phyloP scores from a whole-genome alignment of 2,888 invertebrate genomes.

The Cephus spinipes region DNA sequence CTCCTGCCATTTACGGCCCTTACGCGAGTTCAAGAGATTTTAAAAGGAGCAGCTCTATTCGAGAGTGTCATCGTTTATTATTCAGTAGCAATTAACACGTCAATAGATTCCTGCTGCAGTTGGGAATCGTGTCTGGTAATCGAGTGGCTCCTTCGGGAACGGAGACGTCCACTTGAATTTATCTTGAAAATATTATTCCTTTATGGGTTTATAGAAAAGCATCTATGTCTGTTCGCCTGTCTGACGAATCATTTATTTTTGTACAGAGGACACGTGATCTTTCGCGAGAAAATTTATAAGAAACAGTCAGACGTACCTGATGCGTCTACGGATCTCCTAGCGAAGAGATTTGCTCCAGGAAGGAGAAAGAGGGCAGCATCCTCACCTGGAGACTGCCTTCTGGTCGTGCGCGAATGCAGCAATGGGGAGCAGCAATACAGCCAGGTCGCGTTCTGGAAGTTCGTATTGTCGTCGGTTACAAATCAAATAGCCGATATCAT shows the following conservation, averaged over 20 bases:
- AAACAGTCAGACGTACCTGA: background rate
- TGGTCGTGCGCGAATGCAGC: background rate
- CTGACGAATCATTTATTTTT: background rate
- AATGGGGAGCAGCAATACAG: background rate
- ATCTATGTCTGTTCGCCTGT: background rate
- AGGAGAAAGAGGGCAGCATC: background rate
- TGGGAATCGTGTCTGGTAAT: slow-evolving; percentile 24
- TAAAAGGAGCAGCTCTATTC: slow-evolving; percentile 51
- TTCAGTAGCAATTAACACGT: slow-evolving; percentile 61
- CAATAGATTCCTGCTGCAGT: slow-evolving; percentile 57
- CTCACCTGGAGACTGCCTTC: background rate
- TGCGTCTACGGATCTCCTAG: background rate
- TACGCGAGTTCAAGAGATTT: slow-evolving; percentile 38
- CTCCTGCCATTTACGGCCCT: background rate
- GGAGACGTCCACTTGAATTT: background rate
- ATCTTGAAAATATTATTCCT: background rate
- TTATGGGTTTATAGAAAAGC: background rate
- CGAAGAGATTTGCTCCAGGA: background rate
- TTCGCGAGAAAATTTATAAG: background rate
- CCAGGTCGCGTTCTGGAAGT: slow-evolving; percentile 41
- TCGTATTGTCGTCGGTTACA: slow-evolving; percentile 66
- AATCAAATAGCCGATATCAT: slow-evolving; percentile 67
- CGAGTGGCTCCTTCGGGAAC: background rate
- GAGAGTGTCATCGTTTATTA: slow-evolving; percentile 52
- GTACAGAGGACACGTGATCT: background rate